These are phyloP conservation scores for Dendrocincla tyrannina DNA, from an alignment of 2,797 vertebrate species.

Conservation along the genomic window DNA sequence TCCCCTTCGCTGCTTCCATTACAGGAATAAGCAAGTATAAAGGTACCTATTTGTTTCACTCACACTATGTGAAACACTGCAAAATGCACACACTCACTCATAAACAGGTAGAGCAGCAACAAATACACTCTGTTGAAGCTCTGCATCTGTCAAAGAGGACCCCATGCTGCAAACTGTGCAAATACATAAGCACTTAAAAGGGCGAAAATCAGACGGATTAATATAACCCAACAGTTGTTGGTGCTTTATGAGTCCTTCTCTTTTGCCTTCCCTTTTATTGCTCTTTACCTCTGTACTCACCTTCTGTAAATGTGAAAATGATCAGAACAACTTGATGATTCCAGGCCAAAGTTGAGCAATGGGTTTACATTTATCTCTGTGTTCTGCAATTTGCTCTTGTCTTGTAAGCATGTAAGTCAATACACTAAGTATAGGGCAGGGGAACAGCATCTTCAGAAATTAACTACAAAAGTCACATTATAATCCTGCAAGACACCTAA, in stretches of 20 bases:
- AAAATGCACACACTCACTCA: neutral
- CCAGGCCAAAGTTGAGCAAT: neutral
- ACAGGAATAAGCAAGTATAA: neutral
- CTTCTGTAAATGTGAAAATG: neutral
- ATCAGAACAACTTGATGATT: neutral
- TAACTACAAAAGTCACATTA: neutral
- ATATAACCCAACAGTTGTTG: neutral
- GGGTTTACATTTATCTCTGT: neutral
- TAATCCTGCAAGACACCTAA: neutral
- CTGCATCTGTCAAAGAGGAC: neutral
- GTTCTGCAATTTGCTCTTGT: neutral
- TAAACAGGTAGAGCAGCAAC: neutral
- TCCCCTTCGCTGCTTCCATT: neutral
- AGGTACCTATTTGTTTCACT: neutral
- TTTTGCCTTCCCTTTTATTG: neutral
- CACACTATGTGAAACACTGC: neutral
- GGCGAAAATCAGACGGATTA: neutral
- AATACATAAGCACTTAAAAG: neutral
- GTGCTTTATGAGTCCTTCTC: neutral
- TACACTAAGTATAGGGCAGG: neutral
- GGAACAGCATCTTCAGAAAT: neutral
- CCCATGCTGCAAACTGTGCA: neutral
- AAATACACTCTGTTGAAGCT: neutral
- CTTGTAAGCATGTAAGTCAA: neutral
- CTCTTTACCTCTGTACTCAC: neutral